Conservation (phyloP, 2,888 invertebrate species). For the Melikaiella ostensackeni region DNA sequence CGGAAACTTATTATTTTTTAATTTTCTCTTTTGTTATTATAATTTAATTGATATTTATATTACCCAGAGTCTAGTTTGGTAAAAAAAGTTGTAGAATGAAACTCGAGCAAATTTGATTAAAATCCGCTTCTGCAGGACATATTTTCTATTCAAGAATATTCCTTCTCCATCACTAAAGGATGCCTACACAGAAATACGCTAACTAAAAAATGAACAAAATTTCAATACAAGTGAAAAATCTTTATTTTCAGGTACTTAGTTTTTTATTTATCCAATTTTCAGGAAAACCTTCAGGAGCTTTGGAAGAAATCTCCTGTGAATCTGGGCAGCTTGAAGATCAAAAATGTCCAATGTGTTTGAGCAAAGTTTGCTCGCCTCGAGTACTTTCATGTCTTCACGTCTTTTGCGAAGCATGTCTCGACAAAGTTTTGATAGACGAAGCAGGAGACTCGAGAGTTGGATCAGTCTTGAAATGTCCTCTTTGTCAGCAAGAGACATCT, state of each 20-base stretch:
- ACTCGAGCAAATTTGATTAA: no score
- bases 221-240: neutral
- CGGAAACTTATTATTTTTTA: no score
- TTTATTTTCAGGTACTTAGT: neutral
- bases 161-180: no score
- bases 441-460: slow-evolving; percentile 84
- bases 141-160: no score
- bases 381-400: slow-evolving; percentile 96
- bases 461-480: slow-evolving; percentile 84
- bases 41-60: no score
- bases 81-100: no score
- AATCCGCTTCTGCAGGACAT: no score
- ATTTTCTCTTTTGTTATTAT: no score
- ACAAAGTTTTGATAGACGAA: slow-evolving; percentile 86
- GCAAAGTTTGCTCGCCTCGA: slow-evolving; percentile 88
- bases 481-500: slow-evolving; percentile 92
- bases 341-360: slow-evolving; percentile 78
- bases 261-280: neutral
- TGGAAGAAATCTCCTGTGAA: slow-evolving; percentile 67
- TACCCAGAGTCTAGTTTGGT: no score
- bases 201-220: neutral
- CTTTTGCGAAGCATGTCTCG: slow-evolving; percentile 95
- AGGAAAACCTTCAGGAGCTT: slow-evolving; percentile 44
- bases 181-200: no score
- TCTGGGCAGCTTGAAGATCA: slow-evolving; percentile 64